Conservation (phyloP, 2,113 vertebrate species). For the Rhinolophus ferrumequinum region DNA sequence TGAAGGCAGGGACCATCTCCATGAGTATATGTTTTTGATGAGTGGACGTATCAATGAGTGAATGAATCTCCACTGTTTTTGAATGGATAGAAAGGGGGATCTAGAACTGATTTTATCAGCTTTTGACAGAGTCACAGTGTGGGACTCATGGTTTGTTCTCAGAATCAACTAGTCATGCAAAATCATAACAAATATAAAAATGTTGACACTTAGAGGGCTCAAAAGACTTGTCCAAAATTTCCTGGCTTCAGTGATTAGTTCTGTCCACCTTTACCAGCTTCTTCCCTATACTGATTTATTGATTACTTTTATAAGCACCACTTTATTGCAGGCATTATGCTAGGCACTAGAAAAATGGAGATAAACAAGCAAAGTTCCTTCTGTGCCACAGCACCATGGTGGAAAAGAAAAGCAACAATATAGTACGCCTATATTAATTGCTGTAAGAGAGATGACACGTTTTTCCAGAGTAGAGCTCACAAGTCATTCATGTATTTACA, state of each 20-base stretch:
- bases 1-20: neutral
- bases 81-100: neutral
- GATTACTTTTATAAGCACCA: neutral
- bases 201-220: neutral
- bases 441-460: neutral
- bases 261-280: neutral
- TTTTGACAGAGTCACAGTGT: neutral
- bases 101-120: neutral
- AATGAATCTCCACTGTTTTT: neutral
- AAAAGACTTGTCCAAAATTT: neutral
- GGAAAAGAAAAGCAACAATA: neutral
- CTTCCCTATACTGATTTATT: neutral
- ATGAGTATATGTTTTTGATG: neutral
- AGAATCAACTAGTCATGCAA: neutral
- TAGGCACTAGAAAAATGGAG: neutral
- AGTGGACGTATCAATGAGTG: neutral
- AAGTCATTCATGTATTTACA: neutral
- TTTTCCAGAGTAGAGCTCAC: neutral
- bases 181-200: constrained; percentile 15
- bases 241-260: neutral
- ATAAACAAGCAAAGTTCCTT: neutral
- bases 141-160: neutral
- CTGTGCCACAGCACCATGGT: neutral
- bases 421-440: neutral
- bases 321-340: neutral